Base-by-base conservation (phyloP, 2,888 invertebrate species). In the Sminthurides aquaticus region DNA sequence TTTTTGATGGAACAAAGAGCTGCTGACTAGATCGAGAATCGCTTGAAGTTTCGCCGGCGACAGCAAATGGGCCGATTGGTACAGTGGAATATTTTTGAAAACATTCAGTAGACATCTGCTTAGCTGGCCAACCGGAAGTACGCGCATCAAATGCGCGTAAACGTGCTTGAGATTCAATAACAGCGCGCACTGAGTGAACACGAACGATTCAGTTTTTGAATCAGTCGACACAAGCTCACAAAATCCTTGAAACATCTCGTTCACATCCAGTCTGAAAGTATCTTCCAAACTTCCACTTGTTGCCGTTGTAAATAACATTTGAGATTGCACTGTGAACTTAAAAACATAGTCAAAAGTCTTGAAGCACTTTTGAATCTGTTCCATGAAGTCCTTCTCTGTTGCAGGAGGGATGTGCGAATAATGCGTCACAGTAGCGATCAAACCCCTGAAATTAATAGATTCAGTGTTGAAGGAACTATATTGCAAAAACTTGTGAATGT, bases 271-370 rank as follows among this genome's bases (percentile, higher is more conserved):
- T 11, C 87, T 82, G 77, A 94, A 94, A 75, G 88, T 89, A 76
- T 93, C 93, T 76, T 92, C 92, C 76, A 89, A 90, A 78, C 91
- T 89, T 0, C 91, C 91, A 8, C 90, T 90, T 0, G 91, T 92
- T 0, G 92, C 92, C 22, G 90, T 82, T 0, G 90, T 86, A 80
- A 92, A 93, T 49, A 93, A 77, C 49, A 89, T 78, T 3, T 92
- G 83, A 52, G 94, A 95, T 74, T 94, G 90, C 48, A 95, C 93
- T 1, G 95, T 89, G 75, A 96, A 85, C 70, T 94, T 90, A 79
- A 95, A 92, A 73, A 96, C 91, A 69, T 92, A 93, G 77, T 94
- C 94, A 55, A 95, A 81, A 0, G 93, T 92, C 64, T 89, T 87
- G 67, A 93, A 90, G 76, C 92, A 92, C 76, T 91, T 92, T 77